Evolutionary conservation across 1,140 invertebrate genomes (phyloP).

Genomic region (Drosophila prosaltans): DNA sequence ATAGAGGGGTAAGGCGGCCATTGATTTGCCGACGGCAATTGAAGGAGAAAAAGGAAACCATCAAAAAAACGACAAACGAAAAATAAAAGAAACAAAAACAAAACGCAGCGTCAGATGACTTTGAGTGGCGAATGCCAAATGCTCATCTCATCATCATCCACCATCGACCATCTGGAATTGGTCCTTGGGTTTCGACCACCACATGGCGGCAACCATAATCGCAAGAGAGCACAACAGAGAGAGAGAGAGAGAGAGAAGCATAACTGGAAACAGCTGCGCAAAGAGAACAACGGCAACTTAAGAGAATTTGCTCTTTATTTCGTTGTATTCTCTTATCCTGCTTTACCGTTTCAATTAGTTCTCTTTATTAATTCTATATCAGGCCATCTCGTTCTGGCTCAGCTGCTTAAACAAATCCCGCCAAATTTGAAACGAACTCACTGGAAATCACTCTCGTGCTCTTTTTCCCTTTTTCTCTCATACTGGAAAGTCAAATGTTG

Average conservation of each 20-base stretch:
- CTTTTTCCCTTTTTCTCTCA: slow-evolving; percentile 15
- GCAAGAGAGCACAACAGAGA: slow-evolving; percentile 12
- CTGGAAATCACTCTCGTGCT: slow-evolving; percentile 10
- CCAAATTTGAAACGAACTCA: slow-evolving; percentile 42
- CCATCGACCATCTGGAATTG: slow-evolving; percentile 44
- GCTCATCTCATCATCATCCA: slow-evolving; percentile 52
- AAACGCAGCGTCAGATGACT: slow-evolving; percentile 49
- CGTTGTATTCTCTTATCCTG: slow-evolving; percentile 39
- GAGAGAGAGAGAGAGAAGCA: not conserved
- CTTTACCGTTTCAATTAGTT: slow-evolving; percentile 43
- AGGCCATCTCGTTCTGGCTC: slow-evolving; percentile 38
- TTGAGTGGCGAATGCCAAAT: slow-evolving; percentile 67
- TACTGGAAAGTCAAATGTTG: slow-evolving; percentile 46
- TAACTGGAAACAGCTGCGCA: slow-evolving; percentile 40
- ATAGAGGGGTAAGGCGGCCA: slow-evolving; percentile 61
- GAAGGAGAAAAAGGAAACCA: slow-evolving; percentile 10
- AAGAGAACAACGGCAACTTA: slow-evolving; percentile 27
- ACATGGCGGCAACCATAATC: slow-evolving; percentile 41
- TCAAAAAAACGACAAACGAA: slow-evolving; percentile 1
- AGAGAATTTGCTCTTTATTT: slow-evolving; percentile 27
- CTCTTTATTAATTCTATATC: slow-evolving; percentile 10
- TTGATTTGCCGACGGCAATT: slow-evolving; percentile 73
- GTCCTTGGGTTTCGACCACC: slow-evolving; percentile 21
- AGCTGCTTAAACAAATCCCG: slow-evolving; percentile 61
- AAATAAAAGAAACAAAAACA: slow-evolving; percentile 26